Conservation (phyloP, 1,140 invertebrate species). For the Solenopsis invicta region DNA sequence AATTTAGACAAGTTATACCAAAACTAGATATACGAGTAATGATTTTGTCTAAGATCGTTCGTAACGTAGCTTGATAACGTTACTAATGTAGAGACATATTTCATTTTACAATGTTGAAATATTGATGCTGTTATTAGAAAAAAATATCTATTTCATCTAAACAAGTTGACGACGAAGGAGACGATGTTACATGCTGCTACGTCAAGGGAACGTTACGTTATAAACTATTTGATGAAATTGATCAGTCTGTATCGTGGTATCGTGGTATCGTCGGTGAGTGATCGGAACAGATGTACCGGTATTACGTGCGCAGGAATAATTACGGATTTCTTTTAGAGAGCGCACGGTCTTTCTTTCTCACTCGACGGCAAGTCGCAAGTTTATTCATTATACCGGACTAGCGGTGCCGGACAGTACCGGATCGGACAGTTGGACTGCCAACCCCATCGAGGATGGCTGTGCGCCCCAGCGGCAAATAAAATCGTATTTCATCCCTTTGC, state of each 20-base stretch:
- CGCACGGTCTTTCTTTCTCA: conserved; percentile 50
- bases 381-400: conserved; percentile 80
- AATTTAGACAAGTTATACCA: conserved; percentile 16
- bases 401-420: conserved; percentile 75
- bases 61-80: neutral
- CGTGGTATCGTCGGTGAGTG: neutral
- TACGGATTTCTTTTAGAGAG: conserved; percentile 33
- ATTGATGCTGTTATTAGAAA: neutral
- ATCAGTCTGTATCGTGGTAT: neutral
- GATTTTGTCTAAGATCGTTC: neutral
- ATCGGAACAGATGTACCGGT: neutral
- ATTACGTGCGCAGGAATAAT: conserved; percentile 25
- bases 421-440: conserved; percentile 81
- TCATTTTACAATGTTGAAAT: conserved; percentile 2
- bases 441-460: conserved; percentile 80
- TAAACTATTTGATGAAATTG: neutral
- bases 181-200: neutral
- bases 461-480: conserved; percentile 85
- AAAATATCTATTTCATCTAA: neutral
- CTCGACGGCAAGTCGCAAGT: conserved; percentile 73
- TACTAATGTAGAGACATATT: neutral
- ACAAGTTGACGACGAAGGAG: neutral
- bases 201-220: neutral
- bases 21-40: neutral
- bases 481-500: conserved; percentile 86